phyloP scores from a whole-genome alignment of 2,113 vertebrate species.

The Anarhynchus alexandrinus region DNA sequence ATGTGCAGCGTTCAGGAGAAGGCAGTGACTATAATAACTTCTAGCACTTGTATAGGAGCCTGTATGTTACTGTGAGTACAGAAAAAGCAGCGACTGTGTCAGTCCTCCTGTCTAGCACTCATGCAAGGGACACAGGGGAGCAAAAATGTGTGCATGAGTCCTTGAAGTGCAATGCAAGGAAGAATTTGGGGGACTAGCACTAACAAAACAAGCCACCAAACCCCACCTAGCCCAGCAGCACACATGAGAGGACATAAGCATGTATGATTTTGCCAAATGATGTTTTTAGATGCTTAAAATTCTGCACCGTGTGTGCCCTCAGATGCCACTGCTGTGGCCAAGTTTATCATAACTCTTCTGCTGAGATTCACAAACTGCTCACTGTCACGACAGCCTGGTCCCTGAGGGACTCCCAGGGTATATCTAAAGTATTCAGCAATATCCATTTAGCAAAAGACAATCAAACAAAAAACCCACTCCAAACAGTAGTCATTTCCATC shows the following conservation, averaged over 20 bases:
- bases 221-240: background rate
- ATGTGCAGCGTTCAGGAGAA: accelerated
- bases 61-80: background rate
- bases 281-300: background rate
- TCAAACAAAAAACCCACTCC: background rate
- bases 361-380: background rate
- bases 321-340: background rate
- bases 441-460: background rate
- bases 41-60: background rate
- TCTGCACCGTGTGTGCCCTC: background rate
- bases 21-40: background rate
- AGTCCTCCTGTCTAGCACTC: background rate
- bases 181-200: background rate
- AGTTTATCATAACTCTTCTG: background rate
- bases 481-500: background rate
- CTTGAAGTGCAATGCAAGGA: background rate
- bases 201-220: background rate
- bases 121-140: background rate
- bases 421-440: background rate
- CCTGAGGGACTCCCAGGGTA: background rate
- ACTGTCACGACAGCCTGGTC: background rate
- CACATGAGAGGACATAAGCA: background rate
- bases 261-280: background rate
- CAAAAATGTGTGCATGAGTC: background rate
- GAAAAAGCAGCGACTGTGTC: background rate